These are phyloP conservation scores for Chionodraco myersi DNA, from an alignment of 2,113 vertebrate species.

Conservation along the genomic window DNA sequence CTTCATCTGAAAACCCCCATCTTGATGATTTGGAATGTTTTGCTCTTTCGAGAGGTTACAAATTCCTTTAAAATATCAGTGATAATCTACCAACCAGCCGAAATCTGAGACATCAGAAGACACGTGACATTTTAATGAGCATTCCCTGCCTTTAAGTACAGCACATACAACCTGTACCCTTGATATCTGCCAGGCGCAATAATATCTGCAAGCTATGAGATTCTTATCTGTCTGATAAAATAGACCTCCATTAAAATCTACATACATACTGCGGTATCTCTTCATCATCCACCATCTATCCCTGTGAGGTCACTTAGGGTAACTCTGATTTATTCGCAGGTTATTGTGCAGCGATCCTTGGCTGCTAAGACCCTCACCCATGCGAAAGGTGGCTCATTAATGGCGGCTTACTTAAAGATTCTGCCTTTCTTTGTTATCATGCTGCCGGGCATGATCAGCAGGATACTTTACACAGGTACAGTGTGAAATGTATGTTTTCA, in stretches of 20 bases:
- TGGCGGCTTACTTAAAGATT: conserved; percentile 93
- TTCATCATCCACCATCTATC: neutral
- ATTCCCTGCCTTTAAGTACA: neutral
- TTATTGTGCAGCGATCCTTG: conserved; percentile 96
- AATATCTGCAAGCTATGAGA: neutral
- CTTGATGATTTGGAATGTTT: conserved; percentile 34
- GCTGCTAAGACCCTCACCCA: conserved; percentile 93
- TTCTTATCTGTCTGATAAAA: neutral
- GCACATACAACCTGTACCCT: conserved; percentile 11
- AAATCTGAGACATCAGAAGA: neutral
- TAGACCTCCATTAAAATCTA: neutral
- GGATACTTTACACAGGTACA: conserved; percentile 92
- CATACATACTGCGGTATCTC: neutral
- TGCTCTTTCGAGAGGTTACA: conserved; percentile 2
- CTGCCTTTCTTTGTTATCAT: conserved; percentile 95
- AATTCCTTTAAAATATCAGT: conserved; percentile 6
- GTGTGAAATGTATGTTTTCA: neutral
- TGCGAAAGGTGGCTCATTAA: conserved; percentile 94
- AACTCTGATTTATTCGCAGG: conserved; percentile 79
- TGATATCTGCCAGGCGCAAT: neutral
- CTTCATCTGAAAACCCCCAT: neutral
- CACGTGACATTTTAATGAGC: conserved; percentile 1
- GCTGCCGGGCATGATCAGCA: conserved; percentile 96
- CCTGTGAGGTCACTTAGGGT: neutral
- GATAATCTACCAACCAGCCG: neutral